Conservation (phyloP, 2,797 vertebrate species). For the Tiaroga cobitis region DNA sequence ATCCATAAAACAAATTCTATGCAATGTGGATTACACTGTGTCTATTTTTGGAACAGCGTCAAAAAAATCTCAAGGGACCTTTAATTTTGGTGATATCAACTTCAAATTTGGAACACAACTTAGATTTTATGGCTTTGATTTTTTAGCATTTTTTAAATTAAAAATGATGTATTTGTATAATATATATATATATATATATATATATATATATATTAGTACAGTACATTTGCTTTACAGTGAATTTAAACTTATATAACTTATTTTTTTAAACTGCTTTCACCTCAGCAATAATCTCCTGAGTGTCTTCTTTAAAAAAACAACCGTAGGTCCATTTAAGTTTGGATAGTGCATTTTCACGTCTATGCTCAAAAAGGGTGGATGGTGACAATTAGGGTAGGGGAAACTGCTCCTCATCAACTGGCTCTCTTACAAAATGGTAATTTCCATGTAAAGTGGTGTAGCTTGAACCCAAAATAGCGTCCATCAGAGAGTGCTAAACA, state of each 20-base stretch:
- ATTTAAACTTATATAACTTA: not conserved
- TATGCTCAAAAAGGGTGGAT: not conserved
- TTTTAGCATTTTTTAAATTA: not conserved
- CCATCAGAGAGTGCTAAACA: slow-evolving; percentile 71
- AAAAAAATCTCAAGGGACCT: not conserved
- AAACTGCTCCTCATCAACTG: slow-evolving; percentile 65
- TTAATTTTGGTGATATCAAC: not conserved
- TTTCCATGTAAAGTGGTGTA: slow-evolving; percentile 67
- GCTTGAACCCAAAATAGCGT: slow-evolving; percentile 72
- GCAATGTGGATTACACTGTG: not conserved
- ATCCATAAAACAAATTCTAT: not conserved
- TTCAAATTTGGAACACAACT: not conserved
- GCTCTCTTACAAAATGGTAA: slow-evolving; percentile 39
- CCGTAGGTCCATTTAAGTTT: not conserved
- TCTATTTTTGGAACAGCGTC: not conserved
- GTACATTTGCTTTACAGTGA: not conserved
- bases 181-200: not conserved
- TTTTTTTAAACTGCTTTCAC: not conserved
- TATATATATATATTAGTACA: not conserved
- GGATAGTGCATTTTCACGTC: not conserved
- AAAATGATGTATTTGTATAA: not conserved
- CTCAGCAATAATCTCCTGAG: not conserved
- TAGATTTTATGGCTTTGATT: not conserved
- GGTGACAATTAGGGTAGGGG: slow-evolving; percentile 26
- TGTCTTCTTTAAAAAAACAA: not conserved